phyloP scores from a whole-genome alignment of 2,113 vertebrate genomes.

The Mandrillus leucophaeus region DNA sequence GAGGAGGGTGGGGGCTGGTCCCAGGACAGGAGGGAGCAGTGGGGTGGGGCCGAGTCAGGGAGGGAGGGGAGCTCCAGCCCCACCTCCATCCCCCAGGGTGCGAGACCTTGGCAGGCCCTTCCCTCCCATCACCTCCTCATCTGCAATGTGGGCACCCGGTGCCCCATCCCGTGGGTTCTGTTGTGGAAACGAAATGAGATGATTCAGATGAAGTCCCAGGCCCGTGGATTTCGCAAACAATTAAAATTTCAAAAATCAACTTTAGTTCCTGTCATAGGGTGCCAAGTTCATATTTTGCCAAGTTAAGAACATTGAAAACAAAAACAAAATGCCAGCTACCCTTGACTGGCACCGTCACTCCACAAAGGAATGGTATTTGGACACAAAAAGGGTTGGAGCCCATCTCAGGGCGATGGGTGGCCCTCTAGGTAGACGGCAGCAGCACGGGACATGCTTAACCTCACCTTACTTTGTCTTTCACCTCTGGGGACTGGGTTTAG shows the following conservation, averaged over 20 bases:
- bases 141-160: accelerated
- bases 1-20: neutral
- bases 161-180: neutral
- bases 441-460: accelerated
- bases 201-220: neutral
- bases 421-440: accelerated
- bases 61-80: accelerated
- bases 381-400: accelerated
- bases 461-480: accelerated
- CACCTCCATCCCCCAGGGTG: neutral
- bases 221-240: conserved; percentile 37
- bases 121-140: neutral
- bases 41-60: neutral
- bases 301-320: conserved; percentile 25
- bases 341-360: accelerated
- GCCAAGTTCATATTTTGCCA: conserved; percentile 41
- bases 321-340: neutral
- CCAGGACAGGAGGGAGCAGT: neutral
- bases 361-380: accelerated
- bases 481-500: accelerated
- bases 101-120: neutral
- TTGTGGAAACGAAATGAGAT: neutral
- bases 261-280: conserved; percentile 3
- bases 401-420: accelerated
- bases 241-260: conserved; percentile 41